Evolutionary conservation across 2,888 invertebrate genomes (phyloP).

Genomic region (Nudaria mundana): DNA sequence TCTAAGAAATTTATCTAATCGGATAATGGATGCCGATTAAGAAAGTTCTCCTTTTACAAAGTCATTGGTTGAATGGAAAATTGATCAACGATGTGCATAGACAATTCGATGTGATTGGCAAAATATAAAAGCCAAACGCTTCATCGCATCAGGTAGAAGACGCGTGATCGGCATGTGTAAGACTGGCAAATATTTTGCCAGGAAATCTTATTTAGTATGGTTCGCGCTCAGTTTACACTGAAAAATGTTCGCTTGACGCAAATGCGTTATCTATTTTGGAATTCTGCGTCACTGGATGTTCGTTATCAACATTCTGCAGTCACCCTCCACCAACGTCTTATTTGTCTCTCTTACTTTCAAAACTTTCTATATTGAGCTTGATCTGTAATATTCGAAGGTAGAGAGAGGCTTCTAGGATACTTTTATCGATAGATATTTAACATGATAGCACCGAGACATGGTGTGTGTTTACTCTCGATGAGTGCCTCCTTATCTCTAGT

Average conservation of each 20-base stretch:
- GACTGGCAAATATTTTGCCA: constrained; percentile 66
- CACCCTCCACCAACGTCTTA: constrained; percentile 54
- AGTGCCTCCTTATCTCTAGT: constrained; percentile 41
- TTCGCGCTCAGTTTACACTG: constrained; percentile 68
- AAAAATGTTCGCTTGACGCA: constrained; percentile 80
- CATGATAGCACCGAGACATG: constrained; percentile 49
- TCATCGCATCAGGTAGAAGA: constrained; percentile 46
- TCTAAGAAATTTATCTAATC: no score
- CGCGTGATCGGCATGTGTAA: constrained; percentile 55
- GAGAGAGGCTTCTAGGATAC: constrained; percentile 25
- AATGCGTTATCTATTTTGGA: constrained; percentile 81
- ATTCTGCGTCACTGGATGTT: constrained; percentile 70
- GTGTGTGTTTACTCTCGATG: constrained; percentile 53
- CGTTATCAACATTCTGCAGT: constrained; percentile 72
- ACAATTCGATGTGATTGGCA: constrained; percentile 41
- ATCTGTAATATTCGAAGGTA: constrained; percentile 1
- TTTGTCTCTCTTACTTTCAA: constrained; percentile 32
- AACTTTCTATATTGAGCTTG: constrained; percentile 22
- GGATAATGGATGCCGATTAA: no score
- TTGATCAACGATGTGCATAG: constrained; percentile 23
- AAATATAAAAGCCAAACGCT: constrained; percentile 48
- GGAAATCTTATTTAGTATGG: constrained; percentile 66
- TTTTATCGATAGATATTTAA: constrained; percentile 47
- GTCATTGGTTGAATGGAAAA: no score
- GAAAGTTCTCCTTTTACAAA: no score